Evolutionary conservation across 2,888 invertebrate species (phyloP), one percentile per base, ranked within the genome.

Genomic region (Trichopoda pennipes): DNA sequence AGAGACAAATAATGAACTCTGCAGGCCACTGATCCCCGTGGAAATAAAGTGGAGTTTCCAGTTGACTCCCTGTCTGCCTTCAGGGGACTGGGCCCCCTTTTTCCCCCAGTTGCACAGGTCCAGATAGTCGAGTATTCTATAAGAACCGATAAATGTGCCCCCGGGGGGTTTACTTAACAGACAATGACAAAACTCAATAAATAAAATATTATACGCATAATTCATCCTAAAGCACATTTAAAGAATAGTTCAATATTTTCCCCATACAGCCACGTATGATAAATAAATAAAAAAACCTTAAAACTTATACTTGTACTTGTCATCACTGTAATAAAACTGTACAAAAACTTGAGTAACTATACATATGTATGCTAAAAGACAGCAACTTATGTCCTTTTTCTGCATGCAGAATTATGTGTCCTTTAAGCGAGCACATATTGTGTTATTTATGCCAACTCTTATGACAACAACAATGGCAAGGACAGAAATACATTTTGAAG

Each of bases 391-490:
- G 44, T 63, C 73, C 63, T 63, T 64, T 56, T 56, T 23, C 64
- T 56, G 23, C 16, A 35, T 23, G 38, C 8, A 55, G 21, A 44
- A 28, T 16, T 23, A n/a, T 63, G n/a, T 69, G 63, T 70, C 60
- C 64, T 74, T 55, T 72, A 74, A 58, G 64, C 64, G 56, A 73
- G 75, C 75, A 72, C 58, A 66, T 72, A 75, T 78, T 82, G 82
- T 82, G 79, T 79, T 79, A 75, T 81, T 81, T 81, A 75, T 81
- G 78, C 78, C 81, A 81, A 70, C 81, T 78, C 81, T 78, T 78
- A 74, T 70, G 60, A 60, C 53, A 74, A 69, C 56, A 47, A 17
- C 44, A 12, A 55, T n/a, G 32, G 38, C 73, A 53, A 47, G 47
- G 56, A 56, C 14, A 64, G 47, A 38, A 53, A 58, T 47, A 76